Percentiles rank a stretch among this genome's conserved stretches.
These are phyloP conservation scores for Romanogobio albipinnatus DNA, from an alignment of 2,113 vertebrate genomes.

Conservation along the genomic window DNA sequence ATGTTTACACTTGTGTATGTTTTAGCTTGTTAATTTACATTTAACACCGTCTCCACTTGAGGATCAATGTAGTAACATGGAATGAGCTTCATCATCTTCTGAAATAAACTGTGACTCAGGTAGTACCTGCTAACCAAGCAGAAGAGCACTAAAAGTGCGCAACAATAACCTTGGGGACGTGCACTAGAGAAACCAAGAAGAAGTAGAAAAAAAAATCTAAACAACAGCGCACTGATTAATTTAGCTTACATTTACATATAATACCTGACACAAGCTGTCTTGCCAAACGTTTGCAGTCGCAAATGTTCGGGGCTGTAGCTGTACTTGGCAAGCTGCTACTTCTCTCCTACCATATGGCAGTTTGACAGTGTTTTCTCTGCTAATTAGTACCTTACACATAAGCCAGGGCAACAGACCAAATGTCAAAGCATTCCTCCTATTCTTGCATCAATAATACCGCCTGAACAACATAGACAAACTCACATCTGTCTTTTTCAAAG, in stretches of 20 bases:
- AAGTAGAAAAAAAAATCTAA: constrained; percentile 21
- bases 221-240: constrained; percentile 65
- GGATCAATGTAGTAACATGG: background rate
- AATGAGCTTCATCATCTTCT: background rate
- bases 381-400: constrained; percentile 84
- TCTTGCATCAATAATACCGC: constrained; percentile 62
- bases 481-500: constrained; percentile 13
- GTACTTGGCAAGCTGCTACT: constrained; percentile 77
- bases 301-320: constrained; percentile 70
- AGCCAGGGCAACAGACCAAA: constrained; percentile 77
- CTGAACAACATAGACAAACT: constrained; percentile 12
- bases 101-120: background rate
- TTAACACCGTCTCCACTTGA: background rate
- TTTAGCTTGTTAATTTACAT: background rate
- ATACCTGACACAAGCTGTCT: constrained; percentile 71
- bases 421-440: constrained; percentile 65
- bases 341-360: constrained; percentile 79
- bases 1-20: background rate
- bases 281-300: constrained; percentile 65
- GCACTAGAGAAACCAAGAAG: constrained; percentile 9
- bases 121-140: constrained; percentile 25
- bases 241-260: constrained; percentile 76
- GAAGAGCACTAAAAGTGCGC: constrained; percentile 30
- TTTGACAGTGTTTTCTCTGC: constrained; percentile 79
- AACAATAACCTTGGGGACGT: constrained; percentile 54